Evolutionary conservation across 2,113 vertebrate genomes (phyloP), one percentile per base, ranked within the genome.

Genomic region (Catharus minimus): DNA sequence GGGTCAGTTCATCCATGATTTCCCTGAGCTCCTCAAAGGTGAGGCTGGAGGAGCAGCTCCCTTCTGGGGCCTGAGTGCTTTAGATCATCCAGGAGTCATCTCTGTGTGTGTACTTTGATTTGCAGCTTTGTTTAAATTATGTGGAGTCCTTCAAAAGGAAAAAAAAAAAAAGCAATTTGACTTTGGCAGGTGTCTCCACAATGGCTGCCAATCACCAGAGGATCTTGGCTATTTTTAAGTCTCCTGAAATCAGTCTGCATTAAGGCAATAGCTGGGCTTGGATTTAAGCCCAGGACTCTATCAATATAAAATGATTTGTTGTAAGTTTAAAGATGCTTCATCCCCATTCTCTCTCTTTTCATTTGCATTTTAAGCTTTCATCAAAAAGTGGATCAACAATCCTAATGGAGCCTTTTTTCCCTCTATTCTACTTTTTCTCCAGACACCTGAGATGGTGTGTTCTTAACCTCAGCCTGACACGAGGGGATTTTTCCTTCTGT

Each of bases 241-340:
- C 95, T 96, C 96, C 96, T 89, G 94, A 96, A 97, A 97, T 97
- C 96, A 93, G 95, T 86, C 92, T 97, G 93, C 94, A 97, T 97
- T 96, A 97, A 95, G 90, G 94, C 96, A 96, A 96, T 96, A 91
- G 95, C 95, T 93, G 78, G 75, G 90, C 86, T 97, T 97, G 97
- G 97, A 97, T 85, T 83, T 73, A 65, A 96, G 96, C 97, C 97
- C 97, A 93, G 96, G 93, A 91, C 82, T 96, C 91, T 97, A 97
- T 97, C 97, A 96, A 96, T 97, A 97, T 92, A 90, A 96, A 97
- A 97, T 96, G 96, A 97, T 97, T 97, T 96, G 94, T 96, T 97
- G 80, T 79, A 95, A 94, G 79, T 92, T 97, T 96, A 92, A 97
- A 94, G 88, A 97, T 93, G 92, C 87, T 96, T 94, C 95, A 92